Evolutionary conservation across 1,140 invertebrate species (phyloP).

Genomic region (Sweltsa coloradensis): DNA sequence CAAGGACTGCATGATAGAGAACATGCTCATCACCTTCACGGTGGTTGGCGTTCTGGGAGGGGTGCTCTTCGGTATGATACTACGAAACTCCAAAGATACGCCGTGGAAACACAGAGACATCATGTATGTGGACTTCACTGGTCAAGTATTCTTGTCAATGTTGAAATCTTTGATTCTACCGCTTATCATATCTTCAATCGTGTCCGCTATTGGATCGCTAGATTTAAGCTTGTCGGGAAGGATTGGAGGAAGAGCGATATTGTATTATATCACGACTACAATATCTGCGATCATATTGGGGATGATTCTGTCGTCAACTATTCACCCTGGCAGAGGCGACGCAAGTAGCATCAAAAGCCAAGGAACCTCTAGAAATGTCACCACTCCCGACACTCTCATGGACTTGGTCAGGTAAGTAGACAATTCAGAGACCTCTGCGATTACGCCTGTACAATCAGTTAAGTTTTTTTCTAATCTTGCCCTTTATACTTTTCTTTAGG

Average conservation of each 20-base stretch:
- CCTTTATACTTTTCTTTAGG: slow-evolving; percentile 52
- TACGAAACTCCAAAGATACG: slow-evolving; percentile 39
- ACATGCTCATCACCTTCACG: slow-evolving; percentile 74
- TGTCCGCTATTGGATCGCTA: slow-evolving; percentile 73
- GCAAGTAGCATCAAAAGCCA: slow-evolving; percentile 23
- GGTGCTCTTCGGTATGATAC: slow-evolving; percentile 56
- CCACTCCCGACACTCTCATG: slow-evolving; percentile 82
- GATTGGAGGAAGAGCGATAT: slow-evolving; percentile 65
- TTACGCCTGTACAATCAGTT: slow-evolving; percentile 3
- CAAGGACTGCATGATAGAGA: slow-evolving; percentile 33
- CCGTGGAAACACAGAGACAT: slow-evolving; percentile 57
- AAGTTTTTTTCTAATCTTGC: slow-evolving; percentile 16
- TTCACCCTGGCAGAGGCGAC: slow-evolving; percentile 64
- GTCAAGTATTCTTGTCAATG: slow-evolving; percentile 86
- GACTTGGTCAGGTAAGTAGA: slow-evolving; percentile 76
- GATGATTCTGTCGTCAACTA: slow-evolving; percentile 71
- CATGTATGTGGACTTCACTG: slow-evolving; percentile 81
- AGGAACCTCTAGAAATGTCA: slow-evolving; percentile 44
- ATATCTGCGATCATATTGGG: slow-evolving; percentile 76
- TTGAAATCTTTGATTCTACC: slow-evolving; percentile 82
- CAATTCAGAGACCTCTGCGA: no score
- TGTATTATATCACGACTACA: slow-evolving; percentile 87
- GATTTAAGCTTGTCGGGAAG: slow-evolving; percentile 62
- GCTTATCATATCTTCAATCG: slow-evolving; percentile 73
- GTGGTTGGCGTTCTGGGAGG: slow-evolving; percentile 68